A percentile compares a stretch with the other conserved stretches of the same genome.
Conservation (phyloP, 1,140 invertebrate species). For the Euwallacea fornicatus region DNA sequence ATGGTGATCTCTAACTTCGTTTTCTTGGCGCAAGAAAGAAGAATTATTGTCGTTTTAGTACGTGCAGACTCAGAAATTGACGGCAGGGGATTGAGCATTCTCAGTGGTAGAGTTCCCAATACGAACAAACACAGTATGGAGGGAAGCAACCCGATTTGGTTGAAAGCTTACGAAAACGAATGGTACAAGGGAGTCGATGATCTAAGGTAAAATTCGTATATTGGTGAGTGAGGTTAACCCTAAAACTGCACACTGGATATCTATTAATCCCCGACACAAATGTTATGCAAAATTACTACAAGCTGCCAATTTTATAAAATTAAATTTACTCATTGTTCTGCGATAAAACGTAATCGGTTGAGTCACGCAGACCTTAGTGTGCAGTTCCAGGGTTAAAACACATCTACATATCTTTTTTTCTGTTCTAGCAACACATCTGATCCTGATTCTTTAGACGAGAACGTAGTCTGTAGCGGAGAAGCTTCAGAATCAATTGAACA, state of each 20-base stretch:
- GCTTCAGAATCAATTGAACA: conserved; percentile 49
- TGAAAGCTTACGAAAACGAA: conserved; percentile 91
- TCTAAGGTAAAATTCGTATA: conserved; percentile 60
- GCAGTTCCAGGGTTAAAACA: too few species aligned
- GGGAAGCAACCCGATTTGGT: conserved; percentile 94
- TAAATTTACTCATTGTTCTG: too few species aligned
- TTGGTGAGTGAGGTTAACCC: not conserved
- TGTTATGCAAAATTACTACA: too few species aligned
- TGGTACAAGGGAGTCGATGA: conserved; percentile 90
- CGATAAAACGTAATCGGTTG: too few species aligned
- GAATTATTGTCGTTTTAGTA: conserved; percentile 42
- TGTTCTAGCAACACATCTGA: conserved; percentile 70
- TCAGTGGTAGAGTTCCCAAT: conserved; percentile 80
- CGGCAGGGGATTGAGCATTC: conserved; percentile 67
- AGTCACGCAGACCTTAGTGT: too few species aligned
- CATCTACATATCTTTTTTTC: not conserved
- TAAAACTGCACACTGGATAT: conserved; percentile 16
- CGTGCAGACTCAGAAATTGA: conserved; percentile 73
- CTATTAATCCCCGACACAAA: too few species aligned
- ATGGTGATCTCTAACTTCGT: conserved; percentile 63
- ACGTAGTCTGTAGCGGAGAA: conserved; percentile 69
- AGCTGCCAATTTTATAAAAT: too few species aligned
- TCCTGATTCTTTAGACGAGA: conserved; percentile 85
- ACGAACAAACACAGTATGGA: conserved; percentile 93
- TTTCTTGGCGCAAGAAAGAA: not conserved